Base-by-base conservation (phyloP, 2,888 invertebrate genomes). In the Hypomecis punctinalis region DNA sequence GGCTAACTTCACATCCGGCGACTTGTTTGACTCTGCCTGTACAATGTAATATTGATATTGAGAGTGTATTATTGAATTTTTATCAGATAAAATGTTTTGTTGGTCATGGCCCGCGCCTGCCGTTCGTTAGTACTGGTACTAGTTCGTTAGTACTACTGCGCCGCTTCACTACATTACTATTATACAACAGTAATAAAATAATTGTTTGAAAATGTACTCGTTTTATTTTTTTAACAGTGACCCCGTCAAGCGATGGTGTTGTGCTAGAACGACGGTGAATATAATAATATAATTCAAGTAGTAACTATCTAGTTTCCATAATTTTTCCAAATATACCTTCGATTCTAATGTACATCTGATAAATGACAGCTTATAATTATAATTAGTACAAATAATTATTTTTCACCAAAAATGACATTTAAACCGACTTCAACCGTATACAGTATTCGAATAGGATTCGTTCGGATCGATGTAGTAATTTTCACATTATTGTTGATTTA, bases 101-200 rank as follows among this genome's bases (percentile, higher is more conserved):
- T 47, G 52, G 71, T 78, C 81, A 82, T 63, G 49, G 80, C 82
- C 83, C 81, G 81, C 80, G 82, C 82, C 85, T 79, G 82, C 82
- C 86, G 80, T 88, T 87, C 83, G 79, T 85, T 90, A 90, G 88
- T 84, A 86, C 86, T 88, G 88, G 85, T n/a, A n/a, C n/a, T n/a
- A n/a, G 80, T 88, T 87, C 83, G 79, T 85, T 90, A 90, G 88
- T 84, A 86, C 86, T 88, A 88, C 73, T 89, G 86, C 82, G 85
- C 85, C 77, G 90, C 91, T 91, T 90, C 89, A 89, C 85, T 84
- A 85, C 84, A 88, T 86, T 85, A 88, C 84, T 85, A 88, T 88
- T 63, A 88, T 87, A 91, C 89, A 88, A 88, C 80, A 89, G 86
- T 86, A 90, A 88, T 88, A 88, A 90, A 88, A 88, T 89, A 90